Evolutionary conservation across 2,113 vertebrate species (phyloP).

Genomic region (Uria lomvia): DNA sequence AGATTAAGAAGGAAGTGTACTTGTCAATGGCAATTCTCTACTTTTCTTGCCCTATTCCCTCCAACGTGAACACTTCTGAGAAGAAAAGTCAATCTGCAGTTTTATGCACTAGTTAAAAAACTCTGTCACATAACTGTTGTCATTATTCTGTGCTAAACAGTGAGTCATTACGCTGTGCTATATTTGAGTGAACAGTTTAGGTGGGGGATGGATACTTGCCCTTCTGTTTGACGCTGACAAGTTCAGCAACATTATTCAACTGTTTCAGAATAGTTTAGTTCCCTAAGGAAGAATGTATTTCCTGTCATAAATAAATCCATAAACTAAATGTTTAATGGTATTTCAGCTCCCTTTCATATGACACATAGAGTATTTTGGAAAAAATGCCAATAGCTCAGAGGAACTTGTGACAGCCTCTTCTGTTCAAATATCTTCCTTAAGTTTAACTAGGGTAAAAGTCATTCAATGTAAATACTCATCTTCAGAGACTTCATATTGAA

Average conservation of each 20-base stretch:
- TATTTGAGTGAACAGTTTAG: conserved; percentile 13
- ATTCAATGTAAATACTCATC: background rate
- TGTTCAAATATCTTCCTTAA: background rate
- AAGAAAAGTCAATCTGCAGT: background rate
- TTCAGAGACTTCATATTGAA: background rate
- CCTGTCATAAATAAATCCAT: conserved; percentile 48
- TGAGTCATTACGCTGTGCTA: conserved; percentile 14
- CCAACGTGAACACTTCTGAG: background rate
- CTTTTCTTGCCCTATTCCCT: background rate
- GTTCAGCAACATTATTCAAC: conserved; percentile 37
- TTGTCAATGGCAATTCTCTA: background rate
- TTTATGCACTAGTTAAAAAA: background rate
- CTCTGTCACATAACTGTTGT: background rate
- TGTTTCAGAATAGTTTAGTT: conserved; percentile 26
- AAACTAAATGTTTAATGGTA: conserved; percentile 1
- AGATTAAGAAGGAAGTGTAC: background rate
- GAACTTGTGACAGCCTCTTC: background rate
- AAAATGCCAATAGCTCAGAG: background rate
- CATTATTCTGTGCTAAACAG: conserved; percentile 1
- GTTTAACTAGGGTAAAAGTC: background rate
- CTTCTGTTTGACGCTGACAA: conserved; percentile 24
- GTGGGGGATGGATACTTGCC: background rate
- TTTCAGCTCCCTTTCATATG: conserved; percentile 35
- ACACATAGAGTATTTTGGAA: background rate
- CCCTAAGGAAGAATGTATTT: conserved; percentile 43